Conservation (phyloP, 2,888 invertebrate genomes). For the Orchesella flavescens region DNA sequence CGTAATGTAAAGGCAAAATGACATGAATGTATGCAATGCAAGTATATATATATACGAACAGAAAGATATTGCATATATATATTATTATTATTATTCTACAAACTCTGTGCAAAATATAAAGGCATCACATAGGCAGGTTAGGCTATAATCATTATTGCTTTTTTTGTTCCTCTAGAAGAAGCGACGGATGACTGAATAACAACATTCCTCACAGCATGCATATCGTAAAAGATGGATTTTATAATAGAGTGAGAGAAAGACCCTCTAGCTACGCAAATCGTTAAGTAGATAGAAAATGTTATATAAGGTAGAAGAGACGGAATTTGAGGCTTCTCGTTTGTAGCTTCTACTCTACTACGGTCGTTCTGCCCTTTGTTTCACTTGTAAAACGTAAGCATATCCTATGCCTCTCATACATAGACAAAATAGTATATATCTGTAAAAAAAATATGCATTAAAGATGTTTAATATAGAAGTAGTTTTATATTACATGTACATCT, state of each 20-base stretch:
- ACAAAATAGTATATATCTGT: background rate
- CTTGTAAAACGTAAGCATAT: background rate
- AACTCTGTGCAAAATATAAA: background rate
- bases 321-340: conserved; percentile 47
- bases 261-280: conserved; percentile 17
- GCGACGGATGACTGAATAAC: conserved; percentile 56
- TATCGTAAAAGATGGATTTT: conserved; percentile 51
- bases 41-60: background rate
- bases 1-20: too few relatives aligned
- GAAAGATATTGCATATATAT: background rate
- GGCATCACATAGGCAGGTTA: background rate
- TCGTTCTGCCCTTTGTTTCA: conserved; percentile 44
- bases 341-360: background rate
- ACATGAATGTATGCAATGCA: too few relatives aligned
- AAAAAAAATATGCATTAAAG: too few relatives aligned
- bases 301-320: conserved; percentile 47
- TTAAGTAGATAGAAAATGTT: conserved; percentile 37
- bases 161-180: conserved; percentile 20
- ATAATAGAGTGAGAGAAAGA: conserved; percentile 26
- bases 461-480: conserved; percentile 8
- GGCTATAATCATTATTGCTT: conserved; percentile 14
- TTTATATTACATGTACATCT: background rate
- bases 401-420: background rate
- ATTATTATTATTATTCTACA: background rate
- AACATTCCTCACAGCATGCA: conserved; percentile 51